Base-by-base conservation (phyloP, 2,797 vertebrate species). In the Chelon labrosus region DNA sequence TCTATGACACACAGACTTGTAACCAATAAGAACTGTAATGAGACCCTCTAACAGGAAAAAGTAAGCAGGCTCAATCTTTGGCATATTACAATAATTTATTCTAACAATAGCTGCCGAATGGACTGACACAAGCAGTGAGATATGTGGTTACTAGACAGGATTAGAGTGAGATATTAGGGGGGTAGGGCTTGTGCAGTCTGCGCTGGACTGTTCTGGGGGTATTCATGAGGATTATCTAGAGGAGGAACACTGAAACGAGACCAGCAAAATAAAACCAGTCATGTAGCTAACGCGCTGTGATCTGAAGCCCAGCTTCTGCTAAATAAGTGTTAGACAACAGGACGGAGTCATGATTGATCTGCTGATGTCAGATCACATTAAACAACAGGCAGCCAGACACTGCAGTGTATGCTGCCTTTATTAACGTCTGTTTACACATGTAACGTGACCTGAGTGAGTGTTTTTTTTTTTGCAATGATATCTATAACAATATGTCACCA, bases 11-110 rank as follows among this genome's bases (percentile, higher is more conserved):
- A 83, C 85, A 80, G 73, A 88, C 89, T 85, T 92, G 88, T 84
- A 92, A 91, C 92, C 91, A 93, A 92, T 92, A 89, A 92, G 87
- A 90, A 83, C 85, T 84, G 87, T 90, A 91, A 89, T 83, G 82
- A 91, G 80, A 90, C 68, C 70, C 75, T 86, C 64, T 39, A 55
- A 78, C 78, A 75, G n/a, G 80, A 80, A 74, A 85, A 70, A 79
- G 74, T 75, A 73, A 84, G 74, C 67, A 63, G 68, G 67, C 74
- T 84, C 73, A 77, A 68, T 90, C 69, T 82, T 57, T 44, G 55
- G 60, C 84, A 80, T 31, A 74, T 79, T 70, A 67, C 41, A 79
- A 79, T 81, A 31, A 77, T 73, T 78, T 83, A 76, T 73, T 84
- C 69, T 52, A 84, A 89, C 65, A 85, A 78, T 73, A 72, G 59